Percentiles rank a stretch among this genome's conserved stretches.
These are phyloP conservation scores for Macrobrachium nipponense DNA, from an alignment of 1,140 invertebrate species.

Conservation along the genomic window DNA sequence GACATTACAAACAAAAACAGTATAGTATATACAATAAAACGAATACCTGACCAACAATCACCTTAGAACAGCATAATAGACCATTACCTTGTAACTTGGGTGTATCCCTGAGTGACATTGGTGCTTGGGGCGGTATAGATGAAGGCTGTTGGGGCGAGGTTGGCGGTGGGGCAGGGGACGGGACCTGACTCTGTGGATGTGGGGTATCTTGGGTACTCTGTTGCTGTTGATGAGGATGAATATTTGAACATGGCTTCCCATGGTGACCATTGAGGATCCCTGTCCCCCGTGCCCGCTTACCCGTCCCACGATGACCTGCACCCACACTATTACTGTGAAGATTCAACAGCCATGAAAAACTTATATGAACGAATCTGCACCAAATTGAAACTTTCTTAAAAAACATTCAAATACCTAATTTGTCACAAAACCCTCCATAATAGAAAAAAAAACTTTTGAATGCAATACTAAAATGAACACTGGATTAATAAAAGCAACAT, in stretches of 20 bases:
- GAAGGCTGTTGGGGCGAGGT: slow-evolving; percentile 35
- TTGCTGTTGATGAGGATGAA: slow-evolving; percentile 36
- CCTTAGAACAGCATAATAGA: not conserved
- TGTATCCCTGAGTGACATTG: slow-evolving; percentile 35
- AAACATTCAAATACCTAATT: too few species aligned
- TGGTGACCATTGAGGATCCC: slow-evolving; percentile 54
- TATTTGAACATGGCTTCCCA: slow-evolving; percentile 36
- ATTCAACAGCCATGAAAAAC: too few species aligned
- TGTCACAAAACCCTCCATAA: too few species aligned
- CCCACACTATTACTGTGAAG: slow-evolving; percentile 40
- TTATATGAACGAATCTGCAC: too few species aligned
- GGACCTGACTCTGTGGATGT: slow-evolving; percentile 16
- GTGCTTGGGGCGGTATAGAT: slow-evolving; percentile 34
- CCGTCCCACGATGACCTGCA: slow-evolving; percentile 44
- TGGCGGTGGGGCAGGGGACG: slow-evolving; percentile 8
- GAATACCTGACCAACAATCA: not conserved
- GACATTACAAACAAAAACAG: too few species aligned
- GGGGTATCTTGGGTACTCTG: slow-evolving; percentile 5
- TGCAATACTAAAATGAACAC: too few species aligned
- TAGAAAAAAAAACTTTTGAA: too few species aligned
- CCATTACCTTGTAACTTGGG: slow-evolving; percentile 43
- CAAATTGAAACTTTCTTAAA: too few species aligned
- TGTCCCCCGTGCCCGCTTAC: slow-evolving; percentile 57
- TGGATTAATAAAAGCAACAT: too few species aligned
- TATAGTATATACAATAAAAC: not conserved